Percentiles rank a stretch among this genome's conserved stretches.
Evolutionary conservation across 2,113 vertebrate genomes (phyloP).

Genomic region (Raja brachyura): DNA sequence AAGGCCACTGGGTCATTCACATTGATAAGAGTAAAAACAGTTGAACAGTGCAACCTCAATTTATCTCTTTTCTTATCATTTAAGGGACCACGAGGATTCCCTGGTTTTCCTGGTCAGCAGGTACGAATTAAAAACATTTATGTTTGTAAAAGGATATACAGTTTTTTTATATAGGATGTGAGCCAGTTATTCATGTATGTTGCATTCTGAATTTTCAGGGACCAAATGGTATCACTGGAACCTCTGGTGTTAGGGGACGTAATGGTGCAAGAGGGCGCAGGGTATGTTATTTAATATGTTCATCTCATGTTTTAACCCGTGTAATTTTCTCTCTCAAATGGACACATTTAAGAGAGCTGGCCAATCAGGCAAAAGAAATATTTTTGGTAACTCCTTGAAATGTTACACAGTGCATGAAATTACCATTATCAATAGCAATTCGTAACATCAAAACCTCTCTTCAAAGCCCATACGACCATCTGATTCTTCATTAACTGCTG

Average conservation of each 20-base stretch:
- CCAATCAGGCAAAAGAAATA: neutral
- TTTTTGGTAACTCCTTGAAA: neutral
- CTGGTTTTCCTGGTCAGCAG: conserved; percentile 64
- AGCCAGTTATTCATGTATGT: neutral
- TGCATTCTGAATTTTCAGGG: conserved; percentile 55
- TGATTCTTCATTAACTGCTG: too few species aligned
- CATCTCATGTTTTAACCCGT: neutral
- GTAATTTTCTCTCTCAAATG: neutral
- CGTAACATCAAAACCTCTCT: too few species aligned
- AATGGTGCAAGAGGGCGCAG: conserved; percentile 70
- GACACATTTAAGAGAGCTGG: neutral
- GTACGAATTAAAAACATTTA: conserved; percentile 50
- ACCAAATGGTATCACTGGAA: conserved; percentile 60
- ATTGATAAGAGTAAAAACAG: neutral
- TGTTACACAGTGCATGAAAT: neutral
- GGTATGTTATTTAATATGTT: conserved; percentile 51
- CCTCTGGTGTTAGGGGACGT: conserved; percentile 56
- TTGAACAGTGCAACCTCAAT: neutral
- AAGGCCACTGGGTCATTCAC: too few species aligned
- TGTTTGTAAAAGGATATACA: neutral
- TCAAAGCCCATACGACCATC: too few species aligned
- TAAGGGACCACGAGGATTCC: conserved; percentile 70
- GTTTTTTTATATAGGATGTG: neutral
- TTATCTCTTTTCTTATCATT: conserved; percentile 41
- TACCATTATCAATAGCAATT: neutral